phyloP scores from a whole-genome alignment of 1,140 invertebrate species.

The Drosophila pseudoobscura region DNA sequence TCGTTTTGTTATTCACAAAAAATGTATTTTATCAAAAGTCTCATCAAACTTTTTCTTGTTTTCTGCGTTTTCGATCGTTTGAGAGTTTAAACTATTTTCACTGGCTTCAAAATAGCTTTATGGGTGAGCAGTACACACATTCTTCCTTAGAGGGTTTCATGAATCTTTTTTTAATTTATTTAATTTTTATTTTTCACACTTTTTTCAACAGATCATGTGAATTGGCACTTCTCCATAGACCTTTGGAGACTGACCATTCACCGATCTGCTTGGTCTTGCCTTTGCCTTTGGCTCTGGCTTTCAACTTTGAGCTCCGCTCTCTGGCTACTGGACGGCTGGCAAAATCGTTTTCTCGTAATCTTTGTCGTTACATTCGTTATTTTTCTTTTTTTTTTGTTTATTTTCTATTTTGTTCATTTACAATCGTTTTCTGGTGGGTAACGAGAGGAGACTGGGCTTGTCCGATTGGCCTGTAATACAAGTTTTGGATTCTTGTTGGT shows the following conservation, averaged over 20 bases:
- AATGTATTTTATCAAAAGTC: too few species aligned
- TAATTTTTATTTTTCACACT: conserved; percentile 7
- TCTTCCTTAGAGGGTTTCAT: too few species aligned
- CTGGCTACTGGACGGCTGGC: conserved; percentile 51
- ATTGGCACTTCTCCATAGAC: conserved; percentile 16
- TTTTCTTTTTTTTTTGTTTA: conserved; percentile 23
- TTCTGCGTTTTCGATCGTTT: too few species aligned
- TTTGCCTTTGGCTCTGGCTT: conserved; percentile 15
- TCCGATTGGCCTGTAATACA: conserved; percentile 64
- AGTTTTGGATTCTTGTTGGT: conserved; percentile 44
- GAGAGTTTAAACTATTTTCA: too few species aligned
- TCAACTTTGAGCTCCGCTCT: conserved; percentile 37
- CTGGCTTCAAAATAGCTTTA: too few species aligned
- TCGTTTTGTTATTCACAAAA: too few species aligned
- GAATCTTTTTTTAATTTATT: not conserved
- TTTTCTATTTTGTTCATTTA: conserved; percentile 46
- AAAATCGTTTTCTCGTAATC: conserved; percentile 53
- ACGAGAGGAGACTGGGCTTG: conserved; percentile 24
- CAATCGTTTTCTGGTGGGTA: conserved; percentile 50
- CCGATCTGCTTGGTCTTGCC: conserved; percentile 12
- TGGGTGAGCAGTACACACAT: too few species aligned
- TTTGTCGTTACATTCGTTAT: conserved; percentile 52
- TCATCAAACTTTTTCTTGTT: too few species aligned
- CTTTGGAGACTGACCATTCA: conserved; percentile 14
- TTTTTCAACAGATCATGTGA: conserved; percentile 1